These are phyloP conservation scores for Hozukius guyotensis DNA, from an alignment of 2,797 vertebrate genomes.

Conservation along the genomic window DNA sequence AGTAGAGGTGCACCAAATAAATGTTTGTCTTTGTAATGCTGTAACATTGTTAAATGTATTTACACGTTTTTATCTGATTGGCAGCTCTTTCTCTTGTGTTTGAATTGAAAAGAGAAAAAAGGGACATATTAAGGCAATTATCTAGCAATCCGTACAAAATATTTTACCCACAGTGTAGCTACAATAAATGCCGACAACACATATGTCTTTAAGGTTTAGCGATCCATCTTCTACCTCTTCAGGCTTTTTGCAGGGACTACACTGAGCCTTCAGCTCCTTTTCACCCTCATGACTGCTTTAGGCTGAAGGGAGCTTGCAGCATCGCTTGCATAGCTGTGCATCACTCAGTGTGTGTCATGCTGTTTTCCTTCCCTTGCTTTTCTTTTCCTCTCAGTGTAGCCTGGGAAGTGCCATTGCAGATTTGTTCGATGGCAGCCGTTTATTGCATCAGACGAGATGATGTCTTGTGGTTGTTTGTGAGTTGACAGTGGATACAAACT, in stretches of 20 bases:
- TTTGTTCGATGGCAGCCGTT: background rate
- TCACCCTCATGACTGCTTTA: background rate
- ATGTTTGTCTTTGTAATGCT: background rate
- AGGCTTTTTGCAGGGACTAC: background rate
- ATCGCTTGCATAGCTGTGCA: background rate
- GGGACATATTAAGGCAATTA: background rate
- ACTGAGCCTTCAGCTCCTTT: background rate
- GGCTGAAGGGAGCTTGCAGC: background rate
- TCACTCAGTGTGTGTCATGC: background rate
- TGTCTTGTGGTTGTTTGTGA: background rate
- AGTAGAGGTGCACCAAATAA: background rate
- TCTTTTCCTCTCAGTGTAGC: background rate
- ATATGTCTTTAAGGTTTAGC: background rate
- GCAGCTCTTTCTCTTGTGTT: background rate
- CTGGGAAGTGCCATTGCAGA: background rate
- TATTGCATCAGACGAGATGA: constrained; percentile 5
- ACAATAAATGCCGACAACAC: background rate
- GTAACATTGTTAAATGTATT: background rate
- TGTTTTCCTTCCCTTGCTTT: background rate
- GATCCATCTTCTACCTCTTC: background rate
- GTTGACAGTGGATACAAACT: background rate
- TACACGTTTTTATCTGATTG: background rate
- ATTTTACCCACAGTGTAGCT: background rate
- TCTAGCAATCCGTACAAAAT: background rate
- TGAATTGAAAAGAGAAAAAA: background rate